Conservation (phyloP, 30 jellyfish, hydroid and myxozoan genomes). For the Pelagia noctiluca region DNA sequence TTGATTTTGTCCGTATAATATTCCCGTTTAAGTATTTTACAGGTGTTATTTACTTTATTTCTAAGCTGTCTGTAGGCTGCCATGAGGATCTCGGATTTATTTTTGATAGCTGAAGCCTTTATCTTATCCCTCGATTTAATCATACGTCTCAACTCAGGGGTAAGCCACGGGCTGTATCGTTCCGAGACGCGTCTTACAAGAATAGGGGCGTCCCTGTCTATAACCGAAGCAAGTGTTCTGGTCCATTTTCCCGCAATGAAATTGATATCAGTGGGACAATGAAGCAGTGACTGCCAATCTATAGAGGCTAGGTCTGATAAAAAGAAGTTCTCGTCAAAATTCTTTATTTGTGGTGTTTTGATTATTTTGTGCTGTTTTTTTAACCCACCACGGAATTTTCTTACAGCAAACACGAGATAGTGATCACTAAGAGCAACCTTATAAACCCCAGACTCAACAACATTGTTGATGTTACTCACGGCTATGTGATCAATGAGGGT, state of each 20-base stretch:
- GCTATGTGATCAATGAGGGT: not conserved
- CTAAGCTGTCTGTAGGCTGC: too few species aligned
- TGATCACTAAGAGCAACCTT: not conserved
- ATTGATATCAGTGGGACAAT: too few species aligned
- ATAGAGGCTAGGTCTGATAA: too few species aligned
- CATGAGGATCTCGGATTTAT: too few species aligned
- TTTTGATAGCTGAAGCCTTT: too few species aligned
- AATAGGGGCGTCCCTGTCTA: not conserved
- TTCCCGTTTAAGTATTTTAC: not conserved
- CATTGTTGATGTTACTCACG: not conserved
- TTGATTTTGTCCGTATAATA: not conserved
- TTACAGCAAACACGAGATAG: not conserved
- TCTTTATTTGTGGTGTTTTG: not conserved
- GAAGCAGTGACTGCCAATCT: too few species aligned
- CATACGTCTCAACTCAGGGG: not conserved
- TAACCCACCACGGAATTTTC: not conserved
- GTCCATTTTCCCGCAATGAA: not conserved
- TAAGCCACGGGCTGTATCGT: not conserved
- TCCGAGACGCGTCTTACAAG: not conserved
- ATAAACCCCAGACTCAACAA: not conserved
- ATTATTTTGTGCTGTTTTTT: too few species aligned
- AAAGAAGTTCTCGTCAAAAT: not conserved
- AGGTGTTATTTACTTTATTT: not conserved
- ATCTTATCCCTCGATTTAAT: too few species aligned
- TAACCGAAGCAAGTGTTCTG: not conserved